phyloP scores from a whole-genome alignment of 2,113 vertebrate genomes.

The Vulpes lagopus region DNA sequence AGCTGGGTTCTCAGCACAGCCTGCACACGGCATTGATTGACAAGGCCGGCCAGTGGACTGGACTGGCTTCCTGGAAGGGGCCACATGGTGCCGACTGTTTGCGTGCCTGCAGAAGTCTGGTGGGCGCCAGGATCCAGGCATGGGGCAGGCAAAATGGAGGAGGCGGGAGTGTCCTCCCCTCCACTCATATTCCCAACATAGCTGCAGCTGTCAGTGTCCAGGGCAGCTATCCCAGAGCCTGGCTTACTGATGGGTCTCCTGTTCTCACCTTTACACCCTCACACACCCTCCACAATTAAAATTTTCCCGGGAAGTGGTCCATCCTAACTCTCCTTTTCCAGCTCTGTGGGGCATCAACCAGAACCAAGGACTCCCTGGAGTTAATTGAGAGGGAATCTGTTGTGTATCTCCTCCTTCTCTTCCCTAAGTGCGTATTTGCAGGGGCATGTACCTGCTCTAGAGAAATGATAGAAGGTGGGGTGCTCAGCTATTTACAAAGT shows the following conservation, averaged over 20 bases:
- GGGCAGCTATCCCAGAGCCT: background rate
- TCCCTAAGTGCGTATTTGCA: too few species aligned
- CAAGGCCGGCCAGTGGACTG: rapidly evolving
- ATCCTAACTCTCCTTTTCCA: background rate
- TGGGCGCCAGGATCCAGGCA: background rate
- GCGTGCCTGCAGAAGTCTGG: rapidly evolving
- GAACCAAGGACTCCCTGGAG: background rate
- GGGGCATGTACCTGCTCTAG: background rate
- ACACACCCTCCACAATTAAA: background rate
- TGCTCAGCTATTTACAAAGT: background rate
- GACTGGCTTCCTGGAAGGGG: background rate
- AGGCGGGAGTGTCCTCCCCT: background rate
- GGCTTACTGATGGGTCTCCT: background rate
- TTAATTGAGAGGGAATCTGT: too few species aligned
- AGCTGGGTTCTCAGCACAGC: background rate
- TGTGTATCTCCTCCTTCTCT: too few species aligned
- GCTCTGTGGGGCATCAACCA: background rate
- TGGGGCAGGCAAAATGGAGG: rapidly evolving
- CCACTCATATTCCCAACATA: too few species aligned
- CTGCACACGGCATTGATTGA: background rate
- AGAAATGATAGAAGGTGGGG: too few species aligned
- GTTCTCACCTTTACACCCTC: background rate
- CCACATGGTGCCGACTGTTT: rapidly evolving
- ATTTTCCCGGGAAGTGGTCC: background rate
- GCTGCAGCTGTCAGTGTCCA: too few species aligned